Evolutionary conservation across 2,888 invertebrate species (phyloP), one percentile per base, ranked within the genome.

Genomic region (Molorchus minor): DNA sequence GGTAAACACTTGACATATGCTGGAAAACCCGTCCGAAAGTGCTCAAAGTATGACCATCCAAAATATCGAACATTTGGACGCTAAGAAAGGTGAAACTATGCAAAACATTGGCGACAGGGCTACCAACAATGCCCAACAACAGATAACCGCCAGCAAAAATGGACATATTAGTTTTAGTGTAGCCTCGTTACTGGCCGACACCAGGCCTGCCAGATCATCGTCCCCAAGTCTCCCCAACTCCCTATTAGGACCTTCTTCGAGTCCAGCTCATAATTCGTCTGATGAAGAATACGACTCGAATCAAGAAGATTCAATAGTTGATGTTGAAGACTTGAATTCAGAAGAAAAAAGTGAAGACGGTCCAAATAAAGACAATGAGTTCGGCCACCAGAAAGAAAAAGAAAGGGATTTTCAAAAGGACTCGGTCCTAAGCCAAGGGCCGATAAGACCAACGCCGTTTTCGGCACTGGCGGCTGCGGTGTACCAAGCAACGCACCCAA

Each of bases 141-240:
- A 71, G 64, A 64, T 69, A 64, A 71, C 75, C 58, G 69, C 75
- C 35, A 76, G 73, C 59, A 89, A 89, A 76, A 84, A 86, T 62
- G 87, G 88, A 64, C 83, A 89, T 71, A 87, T 90, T 75, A 90
- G 89, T 81, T 95, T 96, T 84, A 92, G 94, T 81, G 94, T 95
- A 69, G 93, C 94, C 3, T 92, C 94, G 0, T 85, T 94, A 66
- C 82, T 96, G 68, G 89, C 93, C 12, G 94, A 95, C 74, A 90
- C 94, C 19, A 88, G 92, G 77, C 86, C 87, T 1, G 65, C 69
- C 16, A 82, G 84, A 59, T 82, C 83, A 0, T 80, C 83, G 8
- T 84, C 84, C 13, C 75, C 85, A 10, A 82, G 83, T 47, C 75
- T 83, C 5, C 84, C 82, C 46, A 82, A 79, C n/a, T 82, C 84